Percentiles rank a stretch among this genome's conserved stretches.
These are phyloP conservation scores for Athalia rosae DNA, from an alignment of 2,888 invertebrate species.

Conservation along the genomic window DNA sequence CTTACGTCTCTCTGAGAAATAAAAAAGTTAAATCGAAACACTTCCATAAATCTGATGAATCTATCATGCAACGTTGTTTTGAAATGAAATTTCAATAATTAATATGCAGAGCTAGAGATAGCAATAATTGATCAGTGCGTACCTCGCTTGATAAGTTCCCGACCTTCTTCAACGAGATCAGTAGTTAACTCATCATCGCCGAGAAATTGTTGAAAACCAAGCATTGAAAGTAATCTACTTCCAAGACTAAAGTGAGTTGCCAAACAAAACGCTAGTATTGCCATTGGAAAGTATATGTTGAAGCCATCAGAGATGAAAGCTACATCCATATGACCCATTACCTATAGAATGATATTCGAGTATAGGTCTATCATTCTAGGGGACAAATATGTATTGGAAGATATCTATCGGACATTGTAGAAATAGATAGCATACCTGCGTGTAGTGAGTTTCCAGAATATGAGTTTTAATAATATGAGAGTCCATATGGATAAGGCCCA, in stretches of 20 bases:
- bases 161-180: slow-evolving; percentile 95
- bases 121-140: slow-evolving; percentile 30
- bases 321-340: slow-evolving; percentile 99
- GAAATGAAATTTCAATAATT: background rate
- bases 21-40: background rate
- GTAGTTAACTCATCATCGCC: slow-evolving; percentile 95
- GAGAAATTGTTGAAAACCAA: slow-evolving; percentile 98
- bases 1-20: slow-evolving; percentile 83
- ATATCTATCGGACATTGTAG: slow-evolving; percentile 2
- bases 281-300: slow-evolving; percentile 99
- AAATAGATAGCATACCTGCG: slow-evolving; percentile 81
- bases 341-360: slow-evolving; percentile 73
- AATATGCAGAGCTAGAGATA: background rate
- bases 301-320: slow-evolving; percentile 97
- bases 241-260: slow-evolving; percentile 97
- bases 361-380: background rate
- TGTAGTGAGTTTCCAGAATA: slow-evolving; percentile 94
- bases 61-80: background rate
- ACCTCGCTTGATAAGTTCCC: slow-evolving; percentile 93
- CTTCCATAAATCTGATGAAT: background rate
- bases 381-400: background rate
- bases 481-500: slow-evolving; percentile 98
- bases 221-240: slow-evolving; percentile 88
- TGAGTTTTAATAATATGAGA: slow-evolving; percentile 91
- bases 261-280: slow-evolving; percentile 93